Conservation (phyloP, 2,797 vertebrate species). For the Balearica regulorum region DNA sequence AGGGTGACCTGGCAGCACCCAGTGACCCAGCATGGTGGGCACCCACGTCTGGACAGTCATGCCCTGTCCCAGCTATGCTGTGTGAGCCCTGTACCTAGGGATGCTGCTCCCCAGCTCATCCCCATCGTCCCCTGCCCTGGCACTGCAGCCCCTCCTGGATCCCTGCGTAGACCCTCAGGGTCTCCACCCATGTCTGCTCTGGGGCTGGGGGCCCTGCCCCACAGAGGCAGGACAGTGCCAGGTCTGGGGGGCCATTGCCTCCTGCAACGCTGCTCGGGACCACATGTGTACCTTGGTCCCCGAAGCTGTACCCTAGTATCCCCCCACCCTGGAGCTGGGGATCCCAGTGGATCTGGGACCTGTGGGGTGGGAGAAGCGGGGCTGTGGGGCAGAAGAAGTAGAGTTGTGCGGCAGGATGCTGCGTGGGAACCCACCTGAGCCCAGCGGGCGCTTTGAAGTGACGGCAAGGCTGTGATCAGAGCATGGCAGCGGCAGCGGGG, state of each 20-base stretch:
- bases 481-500: fast-evolving
- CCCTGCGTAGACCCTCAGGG: background rate
- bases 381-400: background rate
- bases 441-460: constrained; percentile 9
- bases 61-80: background rate
- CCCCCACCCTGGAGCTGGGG: background rate
- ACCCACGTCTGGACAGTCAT: background rate
- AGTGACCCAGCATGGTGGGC: background rate
- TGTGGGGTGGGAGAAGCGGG: background rate
- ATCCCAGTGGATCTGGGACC: background rate
- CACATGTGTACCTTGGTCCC: background rate
- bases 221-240: background rate
- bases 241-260: background rate
- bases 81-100: background rate
- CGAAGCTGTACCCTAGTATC: background rate
- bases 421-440: background rate
- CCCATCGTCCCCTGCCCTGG: background rate
- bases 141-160: background rate
- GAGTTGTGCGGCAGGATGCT: background rate
- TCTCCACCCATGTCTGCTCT: fast-evolving
- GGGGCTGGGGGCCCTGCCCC: background rate
- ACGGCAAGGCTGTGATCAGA: constrained; percentile 16
- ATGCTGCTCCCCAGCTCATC: fast-evolving
- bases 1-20: background rate
- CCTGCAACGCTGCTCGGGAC: background rate